Conservation (phyloP, 2,113 vertebrate species). For the Deroptyus accipitrinus region DNA sequence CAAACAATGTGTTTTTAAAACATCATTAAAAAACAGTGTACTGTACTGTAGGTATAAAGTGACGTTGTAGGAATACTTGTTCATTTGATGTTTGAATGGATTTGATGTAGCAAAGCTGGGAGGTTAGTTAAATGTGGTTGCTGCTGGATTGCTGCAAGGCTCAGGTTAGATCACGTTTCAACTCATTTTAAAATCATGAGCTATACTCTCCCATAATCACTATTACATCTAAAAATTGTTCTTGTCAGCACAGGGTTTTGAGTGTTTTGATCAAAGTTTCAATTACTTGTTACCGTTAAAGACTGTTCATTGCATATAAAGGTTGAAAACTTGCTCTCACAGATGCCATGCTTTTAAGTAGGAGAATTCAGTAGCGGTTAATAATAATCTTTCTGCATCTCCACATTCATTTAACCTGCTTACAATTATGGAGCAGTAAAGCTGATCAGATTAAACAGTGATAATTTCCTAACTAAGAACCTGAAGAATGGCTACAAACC, state of each 20-base stretch:
- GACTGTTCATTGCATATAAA: neutral
- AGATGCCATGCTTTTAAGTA: neutral
- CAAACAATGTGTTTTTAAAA: neutral
- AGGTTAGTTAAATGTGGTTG: neutral
- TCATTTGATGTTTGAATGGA: neutral
- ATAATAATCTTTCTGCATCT: neutral
- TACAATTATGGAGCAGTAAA: neutral
- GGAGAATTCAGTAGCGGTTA: neutral
- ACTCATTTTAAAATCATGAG: neutral
- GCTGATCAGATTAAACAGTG: neutral
- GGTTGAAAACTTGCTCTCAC: neutral
- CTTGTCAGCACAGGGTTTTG: neutral
- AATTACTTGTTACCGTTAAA: neutral
- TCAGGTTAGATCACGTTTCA: neutral
- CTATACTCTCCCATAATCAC: neutral
- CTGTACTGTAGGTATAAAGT: neutral
- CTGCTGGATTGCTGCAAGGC: neutral
- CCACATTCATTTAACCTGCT: neutral
- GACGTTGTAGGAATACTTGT: neutral
- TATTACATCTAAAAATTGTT: neutral
- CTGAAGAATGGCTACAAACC: neutral
- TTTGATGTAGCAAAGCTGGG: neutral
- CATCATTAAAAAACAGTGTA: neutral
- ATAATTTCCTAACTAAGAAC: neutral
- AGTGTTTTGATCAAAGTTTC: neutral